Conservation (phyloP, 2,888 invertebrate genomes). For the Boloria selene region DNA sequence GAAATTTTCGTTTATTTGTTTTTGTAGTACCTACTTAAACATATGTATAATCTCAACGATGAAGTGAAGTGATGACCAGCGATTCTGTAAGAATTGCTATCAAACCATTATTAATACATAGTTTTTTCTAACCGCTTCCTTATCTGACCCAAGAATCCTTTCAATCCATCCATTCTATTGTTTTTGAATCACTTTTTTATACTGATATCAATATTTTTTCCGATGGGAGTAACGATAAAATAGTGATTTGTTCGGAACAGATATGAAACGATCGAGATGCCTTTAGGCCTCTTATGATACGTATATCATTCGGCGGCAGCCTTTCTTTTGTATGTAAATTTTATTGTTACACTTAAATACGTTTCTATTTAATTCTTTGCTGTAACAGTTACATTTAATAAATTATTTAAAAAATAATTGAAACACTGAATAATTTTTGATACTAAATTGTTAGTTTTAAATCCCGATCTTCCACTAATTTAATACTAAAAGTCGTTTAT, state of each 20-base stretch:
- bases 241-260: slow-evolving; percentile 78
- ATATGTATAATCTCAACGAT: slow-evolving; percentile 37
- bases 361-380: slow-evolving; percentile 42
- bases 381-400: slow-evolving; percentile 28
- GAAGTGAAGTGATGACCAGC: slow-evolving; percentile 58
- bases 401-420: slow-evolving; percentile 31
- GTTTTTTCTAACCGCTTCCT: slow-evolving; percentile 65
- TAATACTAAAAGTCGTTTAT: slow-evolving; percentile 58
- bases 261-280: slow-evolving; percentile 69
- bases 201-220: slow-evolving; percentile 81
- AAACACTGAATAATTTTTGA: slow-evolving; percentile 5
- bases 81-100: slow-evolving; percentile 55
- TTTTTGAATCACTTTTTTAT: slow-evolving; percentile 79
- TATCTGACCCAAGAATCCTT: slow-evolving; percentile 77
- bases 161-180: slow-evolving; percentile 80
- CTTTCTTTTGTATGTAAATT: slow-evolving; percentile 75
- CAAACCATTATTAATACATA: slow-evolving; percentile 78
- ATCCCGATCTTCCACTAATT: slow-evolving; percentile 59
- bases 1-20: neutral
- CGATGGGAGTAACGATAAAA: slow-evolving; percentile 77
- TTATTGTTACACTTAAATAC: slow-evolving; percentile 63
- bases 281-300: slow-evolving; percentile 67
- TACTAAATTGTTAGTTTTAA: slow-evolving; percentile 34
- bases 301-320: slow-evolving; percentile 76
- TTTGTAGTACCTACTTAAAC: neutral